Evolutionary conservation across 2,888 invertebrate genomes (phyloP), one percentile per base, ranked within the genome.

Genomic region (Nomada goodeniana): DNA sequence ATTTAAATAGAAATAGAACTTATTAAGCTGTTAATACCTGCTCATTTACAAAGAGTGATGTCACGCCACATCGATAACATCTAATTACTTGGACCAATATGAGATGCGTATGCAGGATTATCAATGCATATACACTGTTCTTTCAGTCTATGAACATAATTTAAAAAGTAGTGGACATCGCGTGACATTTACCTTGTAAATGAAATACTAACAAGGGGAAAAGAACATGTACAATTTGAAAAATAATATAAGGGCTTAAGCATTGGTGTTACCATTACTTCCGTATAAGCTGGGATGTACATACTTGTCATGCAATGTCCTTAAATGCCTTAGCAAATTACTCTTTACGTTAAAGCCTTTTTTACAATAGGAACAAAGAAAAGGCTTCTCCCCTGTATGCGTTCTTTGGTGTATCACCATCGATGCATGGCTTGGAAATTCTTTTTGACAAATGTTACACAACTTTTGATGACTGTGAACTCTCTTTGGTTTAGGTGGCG

Each of bases 291-390:
- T 93, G 44, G 94, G 94, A 88, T 94, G 94, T 77, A 95, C 94
- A 80, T 96, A 95, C 93, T 96, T 96, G 93, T 96, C 96, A 94
- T 97, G 97, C 83, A 97, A 93, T 50, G 97, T 97, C 92, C 97
- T 95, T 92, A 97, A 93, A 92, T 97, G 97, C 85, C 97, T 95
- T 84, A 97, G 92, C 82, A 97, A 94, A 93, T 97, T 97, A 83
- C 97, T 97, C 92, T 97, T 97, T 84, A 97, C 97, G 93, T 97
- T 97, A 94, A 97, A 97, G 3, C 96, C 96, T 92, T 97, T 97
- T 94, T 96, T 96, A 94, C 97, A 97, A 67, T 96, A 95, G 26
- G 96, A 96, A 94, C 97, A 97, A 67, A 96, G 95, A 93, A 96
- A 97, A 20, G 97, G 97, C 73, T 96, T 95, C 93, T 97, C 97